These are phyloP conservation scores for Pomatorhinus ruficollis DNA, from an alignment of 2,113 vertebrate genomes.

Conservation along the genomic window DNA sequence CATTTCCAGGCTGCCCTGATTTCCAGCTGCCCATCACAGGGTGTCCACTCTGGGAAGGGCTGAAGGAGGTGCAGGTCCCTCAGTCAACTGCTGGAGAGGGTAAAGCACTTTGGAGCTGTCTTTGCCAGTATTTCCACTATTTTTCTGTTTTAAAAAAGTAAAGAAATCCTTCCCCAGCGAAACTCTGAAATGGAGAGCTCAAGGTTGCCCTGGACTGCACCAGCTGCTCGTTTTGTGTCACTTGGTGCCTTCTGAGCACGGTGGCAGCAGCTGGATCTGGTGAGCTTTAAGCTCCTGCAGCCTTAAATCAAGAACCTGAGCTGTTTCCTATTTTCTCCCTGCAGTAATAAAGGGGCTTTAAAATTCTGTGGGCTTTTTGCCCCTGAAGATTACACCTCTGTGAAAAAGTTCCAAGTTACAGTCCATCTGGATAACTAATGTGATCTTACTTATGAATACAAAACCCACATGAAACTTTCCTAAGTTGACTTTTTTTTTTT, in stretches of 20 bases:
- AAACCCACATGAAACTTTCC: accelerated
- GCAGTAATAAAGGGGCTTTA: background rate
- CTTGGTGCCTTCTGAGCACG: background rate
- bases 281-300: background rate
- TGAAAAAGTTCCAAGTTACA: background rate
- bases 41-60: background rate
- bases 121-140: background rate
- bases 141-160: background rate
- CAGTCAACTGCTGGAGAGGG: background rate
- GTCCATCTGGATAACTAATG: background rate
- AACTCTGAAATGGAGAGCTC: background rate
- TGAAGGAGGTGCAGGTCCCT: background rate
- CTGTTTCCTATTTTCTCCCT: background rate
- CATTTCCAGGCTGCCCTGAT: background rate
- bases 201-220: background rate
- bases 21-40: background rate
- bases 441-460: background rate
- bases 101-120: background rate
- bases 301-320: background rate
- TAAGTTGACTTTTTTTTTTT: background rate
- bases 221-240: background rate
- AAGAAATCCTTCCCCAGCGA: background rate
- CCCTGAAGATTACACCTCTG: background rate
- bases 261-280: background rate
- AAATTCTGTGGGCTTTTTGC: background rate